Percentiles rank a stretch among this genome's conserved stretches.
phyloP scores from a whole-genome alignment of 2,888 invertebrate genomes.

The Coronaproctus castanopsis region DNA sequence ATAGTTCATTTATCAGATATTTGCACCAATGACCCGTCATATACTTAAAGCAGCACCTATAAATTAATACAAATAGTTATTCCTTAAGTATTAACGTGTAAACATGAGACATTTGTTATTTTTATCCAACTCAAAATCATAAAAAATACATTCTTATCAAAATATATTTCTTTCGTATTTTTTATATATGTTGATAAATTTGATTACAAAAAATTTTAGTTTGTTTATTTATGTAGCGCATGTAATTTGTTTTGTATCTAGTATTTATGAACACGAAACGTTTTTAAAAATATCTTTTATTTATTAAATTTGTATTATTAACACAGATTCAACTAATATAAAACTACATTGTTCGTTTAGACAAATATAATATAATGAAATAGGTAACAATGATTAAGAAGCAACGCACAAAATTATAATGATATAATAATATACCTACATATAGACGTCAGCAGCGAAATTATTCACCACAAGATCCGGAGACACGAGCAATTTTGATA shows the following conservation, averaged over 20 bases:
- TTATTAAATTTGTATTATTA: too few species aligned
- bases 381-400: too few species aligned
- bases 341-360: too few species aligned
- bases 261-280: too few species aligned
- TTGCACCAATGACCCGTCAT: conserved; percentile 19
- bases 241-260: too few species aligned
- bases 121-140: not conserved
- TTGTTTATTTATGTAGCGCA: too few species aligned
- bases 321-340: too few species aligned
- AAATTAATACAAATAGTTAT: conserved; percentile 7
- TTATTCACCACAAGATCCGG: conserved; percentile 32
- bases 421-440: too few species aligned
- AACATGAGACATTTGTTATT: too few species aligned
- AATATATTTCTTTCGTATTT: not conserved
- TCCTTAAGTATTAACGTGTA: conserved; percentile 31
- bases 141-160: not conserved
- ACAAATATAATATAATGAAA: too few species aligned
- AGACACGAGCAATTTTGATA: conserved; percentile 19
- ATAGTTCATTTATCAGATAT: conserved; percentile 20
- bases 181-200: too few species aligned
- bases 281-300: conserved; percentile 18
- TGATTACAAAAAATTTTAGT: not conserved
- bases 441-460: conserved; percentile 38
- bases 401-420: too few species aligned
- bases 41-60: conserved; percentile 19